phyloP scores from a whole-genome alignment of 2,888 invertebrate genomes.

The Abscondita cerata region DNA sequence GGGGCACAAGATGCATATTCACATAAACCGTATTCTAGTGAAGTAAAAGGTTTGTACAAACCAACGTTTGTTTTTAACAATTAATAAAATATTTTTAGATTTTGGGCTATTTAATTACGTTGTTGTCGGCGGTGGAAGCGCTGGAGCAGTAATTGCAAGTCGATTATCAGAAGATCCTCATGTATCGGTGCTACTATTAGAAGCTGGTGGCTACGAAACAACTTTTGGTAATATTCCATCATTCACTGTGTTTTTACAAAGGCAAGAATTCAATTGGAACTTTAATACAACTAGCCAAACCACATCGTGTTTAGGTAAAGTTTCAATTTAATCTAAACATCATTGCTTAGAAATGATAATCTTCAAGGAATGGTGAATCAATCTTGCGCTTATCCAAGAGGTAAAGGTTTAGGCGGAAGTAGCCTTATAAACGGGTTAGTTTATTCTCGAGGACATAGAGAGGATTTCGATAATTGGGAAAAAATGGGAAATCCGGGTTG shows the following conservation, averaged over 20 bases:
- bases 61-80: constrained; percentile 37
- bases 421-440: constrained; percentile 37
- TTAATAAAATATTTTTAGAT: too few relatives aligned
- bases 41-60: too few relatives aligned
- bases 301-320: constrained; percentile 5
- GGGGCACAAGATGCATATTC: too few relatives aligned
- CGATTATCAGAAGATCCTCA: constrained; percentile 69
- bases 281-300: constrained; percentile 9
- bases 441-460: constrained; percentile 36
- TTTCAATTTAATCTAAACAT: background rate
- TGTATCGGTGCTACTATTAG: constrained; percentile 70
- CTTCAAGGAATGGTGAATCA: constrained; percentile 35
- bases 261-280: constrained; percentile 9
- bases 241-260: background rate
- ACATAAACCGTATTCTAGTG: too few relatives aligned
- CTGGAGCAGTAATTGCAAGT: constrained; percentile 70
- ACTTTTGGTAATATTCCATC: constrained; percentile 6
- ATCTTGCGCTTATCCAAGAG: constrained; percentile 30
- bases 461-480: constrained; percentile 36
- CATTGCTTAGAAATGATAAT: too few relatives aligned
- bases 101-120: constrained; percentile 66
- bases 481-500: constrained; percentile 55
- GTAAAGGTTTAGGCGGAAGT: constrained; percentile 38
- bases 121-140: constrained; percentile 71
- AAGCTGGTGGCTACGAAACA: constrained; percentile 61